Percentiles rank a stretch among this genome's conserved stretches.
Conservation (phyloP, 2,888 invertebrate species). For the Dryococelus australis region DNA sequence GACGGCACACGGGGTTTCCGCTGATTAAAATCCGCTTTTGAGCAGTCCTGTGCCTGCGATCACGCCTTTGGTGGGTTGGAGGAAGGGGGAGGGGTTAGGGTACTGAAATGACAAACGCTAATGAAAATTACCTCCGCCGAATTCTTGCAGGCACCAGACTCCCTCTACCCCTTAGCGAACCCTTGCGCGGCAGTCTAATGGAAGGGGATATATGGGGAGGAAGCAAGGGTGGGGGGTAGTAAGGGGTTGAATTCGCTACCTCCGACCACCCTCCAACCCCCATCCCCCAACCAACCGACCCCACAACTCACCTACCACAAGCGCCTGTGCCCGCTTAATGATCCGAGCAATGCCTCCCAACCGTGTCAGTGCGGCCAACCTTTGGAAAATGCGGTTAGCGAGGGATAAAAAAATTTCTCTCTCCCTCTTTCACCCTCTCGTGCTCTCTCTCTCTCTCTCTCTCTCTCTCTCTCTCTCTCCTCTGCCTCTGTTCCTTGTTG, state of each 20-base stretch:
- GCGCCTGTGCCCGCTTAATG: background rate
- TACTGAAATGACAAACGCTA: background rate
- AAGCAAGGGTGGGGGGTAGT: background rate
- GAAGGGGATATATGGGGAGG: no score
- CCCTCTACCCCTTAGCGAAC: background rate
- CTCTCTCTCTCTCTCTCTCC: background rate
- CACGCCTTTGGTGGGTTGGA: background rate
- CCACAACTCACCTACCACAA: background rate
- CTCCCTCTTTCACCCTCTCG: no score
- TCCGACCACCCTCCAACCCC: background rate
- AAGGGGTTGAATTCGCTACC: background rate
- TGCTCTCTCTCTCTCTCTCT: background rate
- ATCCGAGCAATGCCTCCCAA: slow-evolving; percentile 10
- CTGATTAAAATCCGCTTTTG: background rate
- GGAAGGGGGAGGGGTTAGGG: background rate
- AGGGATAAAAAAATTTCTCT: background rate
- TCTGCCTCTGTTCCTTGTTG: background rate
- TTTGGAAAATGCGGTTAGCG: slow-evolving; percentile 16
- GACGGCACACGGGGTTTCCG: background rate
- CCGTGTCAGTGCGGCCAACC: slow-evolving; percentile 16
- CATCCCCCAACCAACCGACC: background rate
- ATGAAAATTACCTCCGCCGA: slow-evolving; percentile 9
- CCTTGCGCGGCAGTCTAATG: background rate
- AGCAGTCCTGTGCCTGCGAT: background rate
- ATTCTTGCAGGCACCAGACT: background rate